Base-by-base conservation (phyloP, 1,140 invertebrate species). In the Coenobita brevimanus region DNA sequence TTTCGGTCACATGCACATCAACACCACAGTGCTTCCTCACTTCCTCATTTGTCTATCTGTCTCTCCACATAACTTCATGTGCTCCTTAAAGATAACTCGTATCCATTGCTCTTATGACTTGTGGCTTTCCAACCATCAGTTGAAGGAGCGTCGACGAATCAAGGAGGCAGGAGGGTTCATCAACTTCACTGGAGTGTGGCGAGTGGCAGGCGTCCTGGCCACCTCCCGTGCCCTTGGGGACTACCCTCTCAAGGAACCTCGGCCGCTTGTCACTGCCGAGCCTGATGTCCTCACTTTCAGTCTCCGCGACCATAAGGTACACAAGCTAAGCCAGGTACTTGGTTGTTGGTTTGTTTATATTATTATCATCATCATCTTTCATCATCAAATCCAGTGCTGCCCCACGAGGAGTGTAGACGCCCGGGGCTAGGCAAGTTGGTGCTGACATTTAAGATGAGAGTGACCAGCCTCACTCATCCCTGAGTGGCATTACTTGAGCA, bases 221-320 rank as follows among this genome's bases (percentile, higher is more conserved):
- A 99, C 98, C 46, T 99, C 98, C 17, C 94, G 98, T 91, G 98
- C 98, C 0, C 93, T 98, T 82, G 98, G 98, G 36, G 98, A 99
- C 93, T 98, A 98, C 93, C 97, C 97, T 38, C 93, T 99, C 0
- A 99, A 99, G 93, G 97, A 98, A 91, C 90, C 90, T 27, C 96
- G 96, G 92, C 97, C 97, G 92, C 94, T 98, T 91, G 96, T 99
- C 13, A 98, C 98, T 90, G 97, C 98, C 1, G 97, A 98, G 92
- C 98, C 98, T 33, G 98, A 99, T 92, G 97, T 99, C 91, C 93
- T 98, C 83, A 97, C 97, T n/a, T 98, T 99, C 92, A 96, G 98
- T 92, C 92, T 98, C 67, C 94, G 94, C 33, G 90, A 90, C 38
- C 90, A 90, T 50, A 90, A 89, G 90, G 90, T 89, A 41, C 78